Evolutionary conservation across 2,113 vertebrate species (phyloP), one percentile per base, ranked within the genome.

Genomic region (Cyprinodon tularosa): DNA sequence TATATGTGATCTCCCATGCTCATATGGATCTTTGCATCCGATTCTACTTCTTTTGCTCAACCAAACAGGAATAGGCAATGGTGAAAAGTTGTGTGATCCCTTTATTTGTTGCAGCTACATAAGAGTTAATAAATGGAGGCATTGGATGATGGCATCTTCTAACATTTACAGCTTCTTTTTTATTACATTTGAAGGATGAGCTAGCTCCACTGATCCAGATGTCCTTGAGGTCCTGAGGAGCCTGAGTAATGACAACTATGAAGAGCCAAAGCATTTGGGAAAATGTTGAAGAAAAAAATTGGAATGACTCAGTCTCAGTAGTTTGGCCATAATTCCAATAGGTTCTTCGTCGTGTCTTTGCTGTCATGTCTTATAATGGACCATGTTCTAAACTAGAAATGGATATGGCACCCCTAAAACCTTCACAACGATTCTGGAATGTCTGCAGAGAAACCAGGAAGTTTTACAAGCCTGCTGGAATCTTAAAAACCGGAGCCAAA

Each of bases 401-500:
- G 71, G 82, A 86, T 76, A 81, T 67, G 44, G 76, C 81, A 72
- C 17, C 78, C 80, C 86, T 87, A 62, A 86, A 72, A 81, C 87
- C 83, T 62, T 82, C 84, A 71, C 91, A 82, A 81, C 86, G 90
- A 91, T 92, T 76, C 83, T 91, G 89, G 91, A 92, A 91, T 90
- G 90, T 86, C 64, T 80, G 80, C 86, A 83, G 76, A 81, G 87
- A 89, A 91, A 90, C 91, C 86, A 75, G 84, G 86, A 88, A 69
- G 79, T 89, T 91, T 91, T 88, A 93, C 85, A 89, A 91, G 90
- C 90, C 84, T 89, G 76, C 88, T 93, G 90, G 88, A 92, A 89
- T 92, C 88, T 90, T 91, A 89, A 91, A 92, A 89, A 90, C 88
- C 91, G 74, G 87, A 92, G 92, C 92, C 91, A 92, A 91, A 90